Base-by-base conservation (phyloP, 2,113 vertebrate species). In the Rhinoderma darwinii region DNA sequence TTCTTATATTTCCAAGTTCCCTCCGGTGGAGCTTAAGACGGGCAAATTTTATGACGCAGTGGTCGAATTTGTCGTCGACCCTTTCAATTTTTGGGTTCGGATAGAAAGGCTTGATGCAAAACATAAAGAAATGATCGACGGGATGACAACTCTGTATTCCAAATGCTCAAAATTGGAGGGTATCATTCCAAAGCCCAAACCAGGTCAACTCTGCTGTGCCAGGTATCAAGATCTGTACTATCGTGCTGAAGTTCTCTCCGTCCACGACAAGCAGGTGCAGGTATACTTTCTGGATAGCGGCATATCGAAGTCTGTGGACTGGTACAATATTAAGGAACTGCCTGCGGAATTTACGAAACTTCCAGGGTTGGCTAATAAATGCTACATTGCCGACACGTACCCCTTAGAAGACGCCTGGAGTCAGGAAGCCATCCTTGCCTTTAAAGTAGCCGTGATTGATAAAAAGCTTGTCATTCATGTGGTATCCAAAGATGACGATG, bases 41-140 rank as follows among this genome's bases (percentile, higher is more conserved):
- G 93, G 94, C 0, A 88, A 90, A 0, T 94, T 94, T 25, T 92
- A 96, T 0, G 77, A 92, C 0, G 96, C 89, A 0, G 89, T 89
- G 68, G 94, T 99, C 8, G 94, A 95, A 66, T 92, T 96, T 43
- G 75, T 96, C 41, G 90, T 2, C 66, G 94, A 91, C 74, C 97
- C 97, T 0, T 96, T 94, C 0, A 95, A 96, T 88, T 99, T 99
- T 89, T 99, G 97, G 95, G 92, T 99, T 85, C 93, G 95, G 87
- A 93, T 96, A 9, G 89, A 91, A 15, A 93, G 93, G 50, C 91
- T 96, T 82, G 90, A 82, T 0, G 87, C 63, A 3, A 91, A 95
- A 27, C 94, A 97, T 89, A 90, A 92, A 82, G 91, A 94, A 84
- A 84, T 99, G 74, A 94, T 92, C 90, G 89, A 90, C 37, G 80